A percentile compares a stretch with the other conserved stretches of the same genome.
These are phyloP conservation scores for Drosophila gaucha DNA, from an alignment of 2,888 invertebrate genomes.

Conservation along the genomic window DNA sequence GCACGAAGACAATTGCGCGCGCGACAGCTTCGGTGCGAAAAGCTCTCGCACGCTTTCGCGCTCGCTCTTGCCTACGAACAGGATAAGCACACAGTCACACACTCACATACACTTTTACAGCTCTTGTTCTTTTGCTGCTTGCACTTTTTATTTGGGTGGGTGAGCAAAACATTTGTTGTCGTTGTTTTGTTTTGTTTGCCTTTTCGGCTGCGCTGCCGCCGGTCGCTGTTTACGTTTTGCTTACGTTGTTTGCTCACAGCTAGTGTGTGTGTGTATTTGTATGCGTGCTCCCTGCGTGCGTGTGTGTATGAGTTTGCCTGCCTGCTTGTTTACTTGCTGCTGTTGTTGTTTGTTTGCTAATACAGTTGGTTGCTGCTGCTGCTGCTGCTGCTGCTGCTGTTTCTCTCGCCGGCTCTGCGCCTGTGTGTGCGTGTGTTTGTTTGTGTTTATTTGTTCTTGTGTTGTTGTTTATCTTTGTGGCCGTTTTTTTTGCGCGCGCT, in stretches of 20 bases:
- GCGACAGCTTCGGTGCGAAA: conserved; percentile 46
- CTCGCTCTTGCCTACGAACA: conserved; percentile 33
- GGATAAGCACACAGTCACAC: conserved; percentile 46
- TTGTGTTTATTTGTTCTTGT: conserved; percentile 48
- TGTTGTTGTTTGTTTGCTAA: conserved; percentile 65
- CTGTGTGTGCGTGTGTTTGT: conserved; percentile 25
- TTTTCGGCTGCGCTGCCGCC: conserved; percentile 41
- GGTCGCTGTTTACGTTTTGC: conserved; percentile 61
- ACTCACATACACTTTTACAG: conserved; percentile 9
- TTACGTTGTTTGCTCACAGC: conserved; percentile 32
- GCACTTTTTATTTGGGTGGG: conserved; percentile 50
- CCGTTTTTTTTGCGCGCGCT: conserved; percentile 52
- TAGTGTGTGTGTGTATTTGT: neutral
- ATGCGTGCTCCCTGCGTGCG: no score
- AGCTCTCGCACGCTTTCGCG: conserved; percentile 28
- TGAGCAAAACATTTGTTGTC: conserved; percentile 40
- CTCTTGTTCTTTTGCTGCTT: conserved; percentile 24
- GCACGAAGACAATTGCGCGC: conserved; percentile 46
- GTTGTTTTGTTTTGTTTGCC: conserved; percentile 56
- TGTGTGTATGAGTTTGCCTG: conserved; percentile 23
- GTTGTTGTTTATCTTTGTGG: conserved; percentile 72
- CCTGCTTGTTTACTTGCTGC: conserved; percentile 26
- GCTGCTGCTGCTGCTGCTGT: conserved; percentile 27
- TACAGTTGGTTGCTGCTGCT: conserved; percentile 50
- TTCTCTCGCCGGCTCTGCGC: conserved; percentile 36